Conservation (phyloP, 1,140 invertebrate genomes). For the Bombus confusus region DNA sequence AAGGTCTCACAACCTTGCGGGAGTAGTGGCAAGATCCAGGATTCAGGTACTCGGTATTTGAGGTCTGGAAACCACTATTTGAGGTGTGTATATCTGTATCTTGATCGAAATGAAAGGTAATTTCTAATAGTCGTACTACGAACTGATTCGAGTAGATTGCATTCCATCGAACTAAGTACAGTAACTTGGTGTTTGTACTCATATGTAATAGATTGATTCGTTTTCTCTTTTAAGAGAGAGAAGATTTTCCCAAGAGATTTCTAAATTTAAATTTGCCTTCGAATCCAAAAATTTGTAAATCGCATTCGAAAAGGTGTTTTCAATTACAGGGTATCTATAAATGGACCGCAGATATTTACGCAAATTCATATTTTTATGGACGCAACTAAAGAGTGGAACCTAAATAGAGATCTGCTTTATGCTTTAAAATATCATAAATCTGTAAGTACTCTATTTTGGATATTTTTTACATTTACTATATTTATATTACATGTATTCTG, state of each 20-base stretch:
- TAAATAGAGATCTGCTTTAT: neutral
- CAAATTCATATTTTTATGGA: too few species aligned
- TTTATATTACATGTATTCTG: too few species aligned
- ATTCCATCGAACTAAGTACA: neutral
- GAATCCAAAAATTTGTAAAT: too few species aligned
- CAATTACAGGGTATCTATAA: too few species aligned
- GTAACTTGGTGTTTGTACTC: neutral
- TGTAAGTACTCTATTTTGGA: neutral
- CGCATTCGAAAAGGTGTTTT: too few species aligned
- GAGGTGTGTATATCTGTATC: neutral
- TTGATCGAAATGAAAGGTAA: neutral
- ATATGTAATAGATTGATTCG: too few species aligned
- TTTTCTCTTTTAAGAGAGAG: too few species aligned
- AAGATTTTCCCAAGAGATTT: too few species aligned
- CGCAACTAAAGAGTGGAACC: too few species aligned
- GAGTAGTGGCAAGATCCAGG: neutral
- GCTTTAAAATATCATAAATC: neutral
- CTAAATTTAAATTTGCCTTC: too few species aligned
- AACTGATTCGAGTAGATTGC: neutral
- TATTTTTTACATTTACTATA: too few species aligned
- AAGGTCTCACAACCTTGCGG: neutral
- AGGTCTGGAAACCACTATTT: neutral
- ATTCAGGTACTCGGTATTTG: neutral
- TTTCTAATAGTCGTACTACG: neutral
- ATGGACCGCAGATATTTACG: too few species aligned